Evolutionary conservation across 2,113 vertebrate genomes (phyloP).

Genomic region (Acrocephalus arundinaceus): DNA sequence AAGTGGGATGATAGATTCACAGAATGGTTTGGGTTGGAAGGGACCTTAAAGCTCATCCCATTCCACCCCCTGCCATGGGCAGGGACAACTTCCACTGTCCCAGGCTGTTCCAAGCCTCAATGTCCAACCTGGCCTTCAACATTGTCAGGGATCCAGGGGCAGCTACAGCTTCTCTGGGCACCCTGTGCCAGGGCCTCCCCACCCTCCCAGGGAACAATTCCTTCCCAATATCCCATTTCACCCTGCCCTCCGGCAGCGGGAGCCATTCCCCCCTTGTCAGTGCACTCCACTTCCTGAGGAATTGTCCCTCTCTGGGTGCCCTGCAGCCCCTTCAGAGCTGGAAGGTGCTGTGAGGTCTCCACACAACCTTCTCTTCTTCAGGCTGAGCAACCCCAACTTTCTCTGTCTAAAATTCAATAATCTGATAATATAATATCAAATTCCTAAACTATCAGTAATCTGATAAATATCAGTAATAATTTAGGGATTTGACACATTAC

Average conservation of each 20-base stretch:
- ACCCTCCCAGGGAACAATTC: background rate
- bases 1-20: background rate
- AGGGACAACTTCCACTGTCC: background rate
- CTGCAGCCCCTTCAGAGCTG: background rate
- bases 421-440: background rate
- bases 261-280: background rate
- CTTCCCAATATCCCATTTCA: rapidly evolving
- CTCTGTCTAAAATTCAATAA: background rate
- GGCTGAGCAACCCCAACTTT: background rate
- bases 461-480: background rate
- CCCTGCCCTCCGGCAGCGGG: background rate
- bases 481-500: background rate
- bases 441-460: background rate
- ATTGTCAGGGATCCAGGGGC: background rate
- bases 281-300: background rate
- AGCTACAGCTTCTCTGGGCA: background rate
- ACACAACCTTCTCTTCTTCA: background rate
- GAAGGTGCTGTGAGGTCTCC: background rate
- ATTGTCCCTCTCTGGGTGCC: background rate
- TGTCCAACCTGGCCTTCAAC: background rate
- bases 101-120: background rate
- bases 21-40: background rate
- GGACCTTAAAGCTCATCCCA: rapidly evolving
- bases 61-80: background rate
- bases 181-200: background rate